Conservation (phyloP, 2,113 vertebrate species). For the Salvelinus namaycush region DNA sequence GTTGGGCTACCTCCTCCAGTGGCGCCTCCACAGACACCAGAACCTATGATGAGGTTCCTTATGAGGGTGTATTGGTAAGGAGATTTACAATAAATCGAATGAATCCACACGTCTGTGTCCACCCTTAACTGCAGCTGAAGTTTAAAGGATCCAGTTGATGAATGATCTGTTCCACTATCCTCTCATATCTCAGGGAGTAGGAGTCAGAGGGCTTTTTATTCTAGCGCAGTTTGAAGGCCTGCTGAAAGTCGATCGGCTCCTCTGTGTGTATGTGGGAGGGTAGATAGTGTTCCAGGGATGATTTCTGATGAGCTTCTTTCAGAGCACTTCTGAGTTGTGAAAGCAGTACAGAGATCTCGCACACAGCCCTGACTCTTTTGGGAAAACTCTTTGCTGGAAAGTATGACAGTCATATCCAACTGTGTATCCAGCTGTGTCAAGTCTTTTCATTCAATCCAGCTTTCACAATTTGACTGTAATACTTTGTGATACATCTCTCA, state of each 20-base stretch:
- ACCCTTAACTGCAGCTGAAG: neutral
- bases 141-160: neutral
- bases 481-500: neutral
- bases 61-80: constrained; percentile 88
- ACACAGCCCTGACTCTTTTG: neutral
- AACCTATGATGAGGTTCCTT: constrained; percentile 91
- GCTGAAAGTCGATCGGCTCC: neutral
- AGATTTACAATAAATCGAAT: too few species aligned
- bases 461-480: neutral
- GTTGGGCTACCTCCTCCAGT: constrained; percentile 89
- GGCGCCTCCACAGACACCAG: constrained; percentile 74
- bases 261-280: neutral
- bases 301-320: neutral
- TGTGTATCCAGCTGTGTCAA: neutral
- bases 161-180: neutral
- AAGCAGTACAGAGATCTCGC: neutral
- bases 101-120: too few species aligned
- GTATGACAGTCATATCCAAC: neutral
- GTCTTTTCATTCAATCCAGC: neutral
- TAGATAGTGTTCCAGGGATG: neutral
- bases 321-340: neutral
- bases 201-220: neutral
- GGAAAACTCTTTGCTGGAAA: neutral
- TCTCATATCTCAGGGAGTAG: neutral
- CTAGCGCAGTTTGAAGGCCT: neutral